Conservation (phyloP, 2,113 vertebrate genomes). For the Pangasianodon hypophthalmus region DNA sequence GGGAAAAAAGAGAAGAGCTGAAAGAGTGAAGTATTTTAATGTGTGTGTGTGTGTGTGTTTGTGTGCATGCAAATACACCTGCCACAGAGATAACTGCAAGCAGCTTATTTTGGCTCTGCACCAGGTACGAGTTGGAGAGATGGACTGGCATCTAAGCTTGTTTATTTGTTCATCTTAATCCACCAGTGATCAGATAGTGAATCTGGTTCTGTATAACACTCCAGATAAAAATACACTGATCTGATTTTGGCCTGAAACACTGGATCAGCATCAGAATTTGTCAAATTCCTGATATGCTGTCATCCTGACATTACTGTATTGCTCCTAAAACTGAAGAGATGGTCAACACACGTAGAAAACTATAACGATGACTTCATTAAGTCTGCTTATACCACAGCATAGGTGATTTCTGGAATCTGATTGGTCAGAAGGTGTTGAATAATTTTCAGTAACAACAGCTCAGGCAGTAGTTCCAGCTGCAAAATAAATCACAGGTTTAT, state of each 20-base stretch:
- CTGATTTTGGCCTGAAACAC: not conserved
- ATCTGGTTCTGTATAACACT: not conserved
- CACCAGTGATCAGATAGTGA: not conserved
- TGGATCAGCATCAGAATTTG: not conserved
- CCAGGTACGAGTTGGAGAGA: not conserved
- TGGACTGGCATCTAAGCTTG: not conserved
- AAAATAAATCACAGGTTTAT: not conserved
- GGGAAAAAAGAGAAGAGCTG: not conserved
- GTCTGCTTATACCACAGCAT: not conserved
- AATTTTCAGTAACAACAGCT: not conserved
- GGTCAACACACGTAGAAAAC: not conserved
- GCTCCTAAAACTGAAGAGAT: not conserved
- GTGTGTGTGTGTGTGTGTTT: not conserved
- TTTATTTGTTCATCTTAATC: slow-evolving; percentile 6
- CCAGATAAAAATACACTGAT: not conserved
- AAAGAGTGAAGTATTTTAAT: not conserved
- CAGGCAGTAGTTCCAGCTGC: not conserved
- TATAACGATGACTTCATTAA: not conserved
- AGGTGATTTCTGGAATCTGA: not conserved
- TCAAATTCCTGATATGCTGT: not conserved
- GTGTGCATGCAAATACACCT: not conserved
- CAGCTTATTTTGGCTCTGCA: not conserved
- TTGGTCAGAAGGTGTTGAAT: not conserved
- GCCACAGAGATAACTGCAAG: not conserved
- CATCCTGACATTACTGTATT: not conserved